A percentile compares a stretch with the other conserved stretches of the same genome.
Evolutionary conservation across 2,797 vertebrate species (phyloP).

Genomic region (Sebastes jordani): DNA sequence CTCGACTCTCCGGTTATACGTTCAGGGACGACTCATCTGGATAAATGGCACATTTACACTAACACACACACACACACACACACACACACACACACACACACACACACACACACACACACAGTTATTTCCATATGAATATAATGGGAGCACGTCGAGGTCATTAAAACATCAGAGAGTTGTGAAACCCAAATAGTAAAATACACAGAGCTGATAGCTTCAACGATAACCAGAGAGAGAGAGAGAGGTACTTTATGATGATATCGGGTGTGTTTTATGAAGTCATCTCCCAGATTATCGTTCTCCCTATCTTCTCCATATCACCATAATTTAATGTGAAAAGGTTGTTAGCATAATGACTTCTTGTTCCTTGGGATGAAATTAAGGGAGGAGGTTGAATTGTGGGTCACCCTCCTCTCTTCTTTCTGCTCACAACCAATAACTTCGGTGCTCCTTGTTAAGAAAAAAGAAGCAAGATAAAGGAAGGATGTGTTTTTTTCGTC

Average conservation of each 20-base stretch:
- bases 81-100: neutral
- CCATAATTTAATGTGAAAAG: conserved; percentile 10
- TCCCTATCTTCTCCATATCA: conserved; percentile 1
- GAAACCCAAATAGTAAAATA: conserved; percentile 54
- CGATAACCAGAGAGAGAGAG: neutral
- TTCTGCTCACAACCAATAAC: neutral
- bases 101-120: no score
- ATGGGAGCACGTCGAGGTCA: conserved; percentile 29
- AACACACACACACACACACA: neutral
- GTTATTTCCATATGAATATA: conserved; percentile 66
- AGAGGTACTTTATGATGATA: conserved; percentile 17
- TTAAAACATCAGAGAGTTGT: conserved; percentile 61
- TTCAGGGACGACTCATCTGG: conserved; percentile 34
- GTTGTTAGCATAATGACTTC: conserved; percentile 26
- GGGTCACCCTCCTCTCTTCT: neutral
- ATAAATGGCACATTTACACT: conserved; percentile 59
- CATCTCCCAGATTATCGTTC: conserved; percentile 22
- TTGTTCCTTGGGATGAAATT: neutral
- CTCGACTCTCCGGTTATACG: conserved; percentile 16
- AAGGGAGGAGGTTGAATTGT: neutral
- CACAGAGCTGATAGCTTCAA: conserved; percentile 30
- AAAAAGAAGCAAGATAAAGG: accelerated
- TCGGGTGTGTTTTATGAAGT: conserved; percentile 51
- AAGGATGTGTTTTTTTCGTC: neutral
- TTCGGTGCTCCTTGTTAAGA: neutral